These are phyloP conservation scores for Noctua comes DNA, from an alignment of 2,888 invertebrate genomes.

Conservation along the genomic window DNA sequence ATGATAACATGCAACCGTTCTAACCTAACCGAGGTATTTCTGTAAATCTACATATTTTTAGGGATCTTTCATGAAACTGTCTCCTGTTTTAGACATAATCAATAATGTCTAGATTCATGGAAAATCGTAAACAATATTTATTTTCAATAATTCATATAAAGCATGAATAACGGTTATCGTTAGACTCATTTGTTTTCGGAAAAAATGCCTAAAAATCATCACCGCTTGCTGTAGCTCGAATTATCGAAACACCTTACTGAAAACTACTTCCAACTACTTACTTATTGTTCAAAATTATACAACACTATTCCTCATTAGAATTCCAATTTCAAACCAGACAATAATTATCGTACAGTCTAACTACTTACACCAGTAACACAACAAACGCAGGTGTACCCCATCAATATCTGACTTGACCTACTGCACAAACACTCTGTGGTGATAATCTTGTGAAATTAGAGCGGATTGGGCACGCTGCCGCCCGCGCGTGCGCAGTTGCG, in stretches of 20 bases:
- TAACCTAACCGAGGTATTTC: neutral
- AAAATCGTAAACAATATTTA: neutral
- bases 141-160: too few relatives aligned
- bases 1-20: neutral
- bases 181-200: neutral
- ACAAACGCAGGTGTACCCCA: conserved; percentile 50
- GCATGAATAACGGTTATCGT: neutral
- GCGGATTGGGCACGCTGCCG: conserved; percentile 76
- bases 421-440: conserved; percentile 59
- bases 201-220: neutral
- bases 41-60: neutral
- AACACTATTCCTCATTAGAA: neutral
- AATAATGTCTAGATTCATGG: neutral
- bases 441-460: conserved; percentile 86
- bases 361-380: conserved; percentile 13
- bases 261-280: neutral
- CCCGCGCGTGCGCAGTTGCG: conserved; percentile 74
- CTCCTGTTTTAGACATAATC: neutral
- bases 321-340: neutral
- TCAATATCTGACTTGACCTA: conserved; percentile 61
- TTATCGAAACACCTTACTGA: neutral
- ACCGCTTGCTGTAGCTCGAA: neutral
- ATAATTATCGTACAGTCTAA: neutral
- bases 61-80: neutral
- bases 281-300: neutral